phyloP scores from a whole-genome alignment of 2,888 invertebrate species.

The Trileptium ribeirensis region DNA sequence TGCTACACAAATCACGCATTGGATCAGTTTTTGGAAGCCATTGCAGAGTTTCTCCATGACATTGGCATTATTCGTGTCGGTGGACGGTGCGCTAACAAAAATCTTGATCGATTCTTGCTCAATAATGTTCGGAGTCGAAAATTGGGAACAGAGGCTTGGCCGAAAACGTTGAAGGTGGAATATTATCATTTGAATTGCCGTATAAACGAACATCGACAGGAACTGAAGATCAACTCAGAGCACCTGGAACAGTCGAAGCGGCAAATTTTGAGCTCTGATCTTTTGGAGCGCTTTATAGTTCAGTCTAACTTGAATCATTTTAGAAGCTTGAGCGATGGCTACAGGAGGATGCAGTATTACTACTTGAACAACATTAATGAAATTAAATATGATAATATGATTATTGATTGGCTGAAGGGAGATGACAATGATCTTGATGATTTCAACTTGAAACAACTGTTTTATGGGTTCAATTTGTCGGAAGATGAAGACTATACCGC shows the following conservation, averaged over 20 bases:
- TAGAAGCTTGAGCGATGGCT: no score
- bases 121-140: neutral
- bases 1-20: constrained; percentile 79
- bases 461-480: no score
- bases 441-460: no score
- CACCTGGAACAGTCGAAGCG: neutral
- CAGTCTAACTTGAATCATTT: no score
- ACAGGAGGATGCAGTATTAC: no score
- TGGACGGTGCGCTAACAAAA: constrained; percentile 62
- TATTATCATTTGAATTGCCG: neutral
- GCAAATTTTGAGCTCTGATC: neutral
- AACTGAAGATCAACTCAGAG: neutral
- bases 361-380: no score
- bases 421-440: no score
- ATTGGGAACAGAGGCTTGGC: neutral
- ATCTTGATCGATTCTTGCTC: constrained; percentile 47
- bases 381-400: no score
- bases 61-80: constrained; percentile 64
- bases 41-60: neutral
- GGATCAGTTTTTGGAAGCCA: constrained; percentile 72
- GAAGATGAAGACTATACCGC: no score
- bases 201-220: neutral
- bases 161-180: neutral
- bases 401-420: no score
- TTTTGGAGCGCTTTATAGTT: no score